Conservation (phyloP, 2,888 invertebrate species). For the Rhamphomyia laevipes region DNA sequence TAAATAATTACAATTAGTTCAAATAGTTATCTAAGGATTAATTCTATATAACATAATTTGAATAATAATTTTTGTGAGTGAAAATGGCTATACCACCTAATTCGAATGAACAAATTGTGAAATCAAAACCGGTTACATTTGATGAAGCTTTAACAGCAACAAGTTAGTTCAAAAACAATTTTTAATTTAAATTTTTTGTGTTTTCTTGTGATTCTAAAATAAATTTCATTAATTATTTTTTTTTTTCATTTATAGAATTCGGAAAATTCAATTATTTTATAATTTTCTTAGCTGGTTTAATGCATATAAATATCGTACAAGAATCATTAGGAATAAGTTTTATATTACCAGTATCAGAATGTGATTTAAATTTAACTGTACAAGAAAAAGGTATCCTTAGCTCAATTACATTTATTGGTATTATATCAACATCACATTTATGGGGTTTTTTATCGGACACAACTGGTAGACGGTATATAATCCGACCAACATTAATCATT, state of each 20-base stretch:
- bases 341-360: conserved; percentile 41
- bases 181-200: too few relatives aligned
- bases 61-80: too few relatives aligned
- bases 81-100: too few relatives aligned
- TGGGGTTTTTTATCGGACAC: conserved; percentile 47
- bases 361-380: conserved; percentile 34
- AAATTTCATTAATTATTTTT: background rate
- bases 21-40: too few relatives aligned
- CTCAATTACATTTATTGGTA: conserved; percentile 36
- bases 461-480: conserved; percentile 38
- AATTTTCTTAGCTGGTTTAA: conserved; percentile 40
- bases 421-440: conserved; percentile 42
- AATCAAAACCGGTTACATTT: too few relatives aligned
- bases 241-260: conserved; percentile 35
- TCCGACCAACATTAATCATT: conserved; percentile 38
- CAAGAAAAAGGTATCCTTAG: conserved; percentile 34
- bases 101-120: too few relatives aligned
- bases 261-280: conserved; percentile 41
- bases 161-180: too few relatives aligned
- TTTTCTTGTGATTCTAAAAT: too few relatives aligned
- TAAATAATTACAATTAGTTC: too few relatives aligned
- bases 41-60: too few relatives aligned
- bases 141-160: too few relatives aligned
- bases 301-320: conserved; percentile 39
- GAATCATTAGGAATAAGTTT: conserved; percentile 41